phyloP scores from a whole-genome alignment of 2,888 invertebrate species.

The Chrysolina haemoptera region DNA sequence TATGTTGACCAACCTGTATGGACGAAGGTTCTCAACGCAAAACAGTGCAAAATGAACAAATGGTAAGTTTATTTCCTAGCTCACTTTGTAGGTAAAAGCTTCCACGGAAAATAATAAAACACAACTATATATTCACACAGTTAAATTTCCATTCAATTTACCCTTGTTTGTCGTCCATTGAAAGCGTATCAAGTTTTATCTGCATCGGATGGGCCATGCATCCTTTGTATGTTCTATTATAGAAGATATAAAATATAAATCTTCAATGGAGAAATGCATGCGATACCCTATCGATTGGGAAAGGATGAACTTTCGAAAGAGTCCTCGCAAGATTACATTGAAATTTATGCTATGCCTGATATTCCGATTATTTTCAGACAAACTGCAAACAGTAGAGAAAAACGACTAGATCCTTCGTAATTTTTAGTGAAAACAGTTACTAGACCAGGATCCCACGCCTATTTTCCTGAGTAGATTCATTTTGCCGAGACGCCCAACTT shows the following conservation, averaged over 20 bases:
- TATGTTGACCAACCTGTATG: no score
- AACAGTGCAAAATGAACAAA: no score
- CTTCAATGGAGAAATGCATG: slow-evolving; percentile 6
- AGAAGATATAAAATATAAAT: slow-evolving; percentile 31
- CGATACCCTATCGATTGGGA: slow-evolving; percentile 15
- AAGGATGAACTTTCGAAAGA: slow-evolving; percentile 5
- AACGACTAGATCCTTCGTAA: no score
- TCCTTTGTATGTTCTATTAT: slow-evolving; percentile 12
- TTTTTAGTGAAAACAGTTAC: no score
- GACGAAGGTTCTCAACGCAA: no score
- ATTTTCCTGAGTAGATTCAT: no score
- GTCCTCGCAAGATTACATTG: not conserved
- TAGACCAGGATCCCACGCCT: no score
- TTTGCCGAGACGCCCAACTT: no score
- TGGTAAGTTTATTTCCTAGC: not conserved
- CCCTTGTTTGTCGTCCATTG: slow-evolving; percentile 7
- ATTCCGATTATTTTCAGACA: not conserved
- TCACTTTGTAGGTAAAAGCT: not conserved
- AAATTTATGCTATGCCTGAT: slow-evolving; percentile 17
- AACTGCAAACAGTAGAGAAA: not conserved
- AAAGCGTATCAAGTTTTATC: not conserved
- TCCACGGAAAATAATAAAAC: not conserved
- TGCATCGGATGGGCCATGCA: not conserved
- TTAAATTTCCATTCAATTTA: slow-evolving; percentile 3
- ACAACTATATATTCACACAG: not conserved